Percentiles rank a stretch among this genome's conserved stretches.
Conservation (phyloP, 2,888 invertebrate species). For the Unio pictorum region DNA sequence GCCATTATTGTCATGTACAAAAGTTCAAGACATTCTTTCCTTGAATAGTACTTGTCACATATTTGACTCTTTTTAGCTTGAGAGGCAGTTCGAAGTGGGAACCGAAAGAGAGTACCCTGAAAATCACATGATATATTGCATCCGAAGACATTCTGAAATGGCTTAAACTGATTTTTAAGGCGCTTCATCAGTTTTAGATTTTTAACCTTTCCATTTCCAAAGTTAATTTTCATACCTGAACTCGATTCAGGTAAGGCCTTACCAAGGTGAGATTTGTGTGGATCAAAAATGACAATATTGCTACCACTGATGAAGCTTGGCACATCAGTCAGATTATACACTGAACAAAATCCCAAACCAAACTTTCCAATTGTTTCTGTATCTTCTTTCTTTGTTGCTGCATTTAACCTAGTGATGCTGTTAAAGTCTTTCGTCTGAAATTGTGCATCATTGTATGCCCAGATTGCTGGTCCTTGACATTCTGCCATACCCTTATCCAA, state of each 20-base stretch:
- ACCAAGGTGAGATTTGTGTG: slow-evolving; percentile 53
- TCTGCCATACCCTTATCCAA: slow-evolving; percentile 58
- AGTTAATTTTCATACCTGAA: slow-evolving; percentile 47
- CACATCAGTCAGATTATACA: slow-evolving; percentile 67
- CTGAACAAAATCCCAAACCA: slow-evolving; percentile 67
- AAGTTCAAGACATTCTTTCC: slow-evolving; percentile 48
- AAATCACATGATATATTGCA: slow-evolving; percentile 31
- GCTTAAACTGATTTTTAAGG: slow-evolving; percentile 52
- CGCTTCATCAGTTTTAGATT: slow-evolving; percentile 28
- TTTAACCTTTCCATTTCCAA: slow-evolving; percentile 21
- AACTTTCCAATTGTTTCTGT: slow-evolving; percentile 64
- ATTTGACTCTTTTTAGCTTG: slow-evolving; percentile 63
- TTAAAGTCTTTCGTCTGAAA: slow-evolving; percentile 64
- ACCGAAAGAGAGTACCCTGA: slow-evolving; percentile 64
- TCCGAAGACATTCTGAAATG: slow-evolving; percentile 53
- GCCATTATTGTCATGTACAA: slow-evolving; percentile 50
- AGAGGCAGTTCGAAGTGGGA: slow-evolving; percentile 60
- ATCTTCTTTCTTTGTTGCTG: slow-evolving; percentile 59
- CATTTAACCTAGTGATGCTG: slow-evolving; percentile 62
- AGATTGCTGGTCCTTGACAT: slow-evolving; percentile 67
- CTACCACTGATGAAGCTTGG: slow-evolving; percentile 64
- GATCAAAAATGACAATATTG: slow-evolving; percentile 66
- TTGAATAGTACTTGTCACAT: slow-evolving; percentile 39
- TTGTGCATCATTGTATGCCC: slow-evolving; percentile 64
- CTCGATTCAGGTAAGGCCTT: slow-evolving; percentile 24